A percentile compares a stretch with the other conserved stretches of the same genome.
These are phyloP conservation scores for Hycleus phaleratus DNA, from an alignment of 1,140 invertebrate genomes.

Conservation along the genomic window DNA sequence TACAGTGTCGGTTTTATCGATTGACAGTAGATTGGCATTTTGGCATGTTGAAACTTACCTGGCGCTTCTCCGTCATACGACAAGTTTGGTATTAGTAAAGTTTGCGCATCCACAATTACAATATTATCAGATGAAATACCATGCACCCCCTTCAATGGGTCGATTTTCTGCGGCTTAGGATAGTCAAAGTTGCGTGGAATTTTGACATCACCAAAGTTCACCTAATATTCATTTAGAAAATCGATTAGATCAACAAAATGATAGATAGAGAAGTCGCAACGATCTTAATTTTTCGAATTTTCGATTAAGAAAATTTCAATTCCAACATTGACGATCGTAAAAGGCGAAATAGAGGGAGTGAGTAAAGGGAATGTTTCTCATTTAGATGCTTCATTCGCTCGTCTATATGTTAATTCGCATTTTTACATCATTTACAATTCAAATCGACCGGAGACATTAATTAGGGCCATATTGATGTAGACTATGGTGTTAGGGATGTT, in stretches of 20 bases:
- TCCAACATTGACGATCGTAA: too few species aligned
- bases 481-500: too few species aligned
- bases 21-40: neutral
- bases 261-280: too few species aligned
- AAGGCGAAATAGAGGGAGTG: too few species aligned
- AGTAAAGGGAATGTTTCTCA: too few species aligned
- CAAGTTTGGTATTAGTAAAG: slow-evolving; percentile 77
- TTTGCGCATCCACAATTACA: slow-evolving; percentile 84
- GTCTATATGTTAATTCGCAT: too few species aligned
- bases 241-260: neutral
- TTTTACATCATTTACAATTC: too few species aligned
- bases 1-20: neutral
- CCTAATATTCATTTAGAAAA: slow-evolving; percentile 46
- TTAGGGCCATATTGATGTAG: too few species aligned
- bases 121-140: slow-evolving; percentile 76
- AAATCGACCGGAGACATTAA: too few species aligned
- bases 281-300: too few species aligned
- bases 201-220: slow-evolving; percentile 83
- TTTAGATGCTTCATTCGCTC: too few species aligned
- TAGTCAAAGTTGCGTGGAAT: slow-evolving; percentile 72
- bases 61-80: slow-evolving; percentile 85
- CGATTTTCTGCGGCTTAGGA: slow-evolving; percentile 74
- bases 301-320: too few species aligned
- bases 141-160: slow-evolving; percentile 67
- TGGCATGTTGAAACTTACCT: slow-evolving; percentile 48